Evolutionary conservation across 1,140 invertebrate genomes (phyloP), one percentile per base, ranked within the genome.

Genomic region (Psix sp.): DNA sequence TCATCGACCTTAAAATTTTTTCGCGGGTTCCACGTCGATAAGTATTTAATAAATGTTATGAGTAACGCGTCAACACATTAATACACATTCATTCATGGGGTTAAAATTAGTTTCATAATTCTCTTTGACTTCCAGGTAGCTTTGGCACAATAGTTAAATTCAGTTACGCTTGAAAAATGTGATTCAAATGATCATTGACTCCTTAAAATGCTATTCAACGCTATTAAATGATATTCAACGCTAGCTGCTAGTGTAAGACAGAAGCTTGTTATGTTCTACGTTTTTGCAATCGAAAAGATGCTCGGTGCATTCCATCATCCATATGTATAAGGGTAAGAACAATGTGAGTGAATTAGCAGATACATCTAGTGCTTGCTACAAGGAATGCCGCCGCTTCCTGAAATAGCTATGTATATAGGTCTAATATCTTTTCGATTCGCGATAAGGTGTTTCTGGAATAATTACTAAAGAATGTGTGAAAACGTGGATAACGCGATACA

Each of bases 221-320:
- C n/a, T n/a, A n/a, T n/a, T 77, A 74, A 74, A 65, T 77, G 45
- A 31, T 16, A 68, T 48, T 63, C 71, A 75, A 74, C 57, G 45
- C n/a, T n/a, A n/a, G n/a, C n/a, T n/a, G n/a, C n/a, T n/a, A n/a
- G n/a, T n/a, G 59, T 60, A 67, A 42, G 33, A 26, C 35, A 45
- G 72, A 70, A 60, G 68, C 62, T 59, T 43, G 52, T 51, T 57
- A 49, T 59, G 46, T 39, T 24, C 57, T 70, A 54, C 65, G 66
- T 76, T 77, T 80, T 80, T 72, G 62, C 54, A 79, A 81, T 49
- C 18, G 16, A 40, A 13, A 45, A 56, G 38, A 63, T 56, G 35
- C 51, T 46, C 45, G 14, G 26, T 66, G 54, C 54, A 60, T 63
- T 65, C 48, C 36, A 40, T 38, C 62, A 73, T 73, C 65, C 73